Percentiles rank a stretch among this genome's conserved stretches.
Evolutionary conservation across 2,113 vertebrate genomes (phyloP).

Genomic region (Onychostruthus taczanowskii): DNA sequence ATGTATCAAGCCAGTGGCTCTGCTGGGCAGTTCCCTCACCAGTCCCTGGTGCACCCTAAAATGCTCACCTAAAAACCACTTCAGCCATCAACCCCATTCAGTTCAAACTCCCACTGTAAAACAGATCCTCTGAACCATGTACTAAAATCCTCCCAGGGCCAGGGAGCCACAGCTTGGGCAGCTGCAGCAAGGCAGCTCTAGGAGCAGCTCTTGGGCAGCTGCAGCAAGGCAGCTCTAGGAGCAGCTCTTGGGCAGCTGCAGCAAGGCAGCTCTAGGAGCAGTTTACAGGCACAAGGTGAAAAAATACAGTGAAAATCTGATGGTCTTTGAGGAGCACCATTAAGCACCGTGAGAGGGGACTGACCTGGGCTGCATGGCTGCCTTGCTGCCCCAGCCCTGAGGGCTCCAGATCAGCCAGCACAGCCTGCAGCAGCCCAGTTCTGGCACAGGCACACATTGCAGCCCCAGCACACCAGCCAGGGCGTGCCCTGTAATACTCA

Average conservation of each 20-base stretch:
- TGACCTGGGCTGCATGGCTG: rapidly evolving
- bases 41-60: not conserved
- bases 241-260: not conserved
- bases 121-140: not conserved
- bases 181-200: not conserved
- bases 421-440: not conserved
- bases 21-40: not conserved
- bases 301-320: not conserved
- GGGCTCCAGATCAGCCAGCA: not conserved
- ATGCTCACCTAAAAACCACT: not conserved
- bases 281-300: not conserved
- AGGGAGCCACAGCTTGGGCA: not conserved
- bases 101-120: not conserved
- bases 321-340: not conserved
- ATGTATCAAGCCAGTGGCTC: not conserved
- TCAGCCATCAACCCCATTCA: not conserved
- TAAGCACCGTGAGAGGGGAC: rapidly evolving
- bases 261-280: not conserved
- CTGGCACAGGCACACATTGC: not conserved
- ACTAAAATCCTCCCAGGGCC: not conserved
- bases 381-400: rapidly evolving
- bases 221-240: not conserved
- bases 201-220: not conserved
- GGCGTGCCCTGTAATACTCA: rapidly evolving
- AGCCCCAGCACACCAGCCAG: not conserved